Evolutionary conservation across 2,888 invertebrate species (phyloP), one percentile per base, ranked within the genome.

Genomic region (Athetis lepigone): DNA sequence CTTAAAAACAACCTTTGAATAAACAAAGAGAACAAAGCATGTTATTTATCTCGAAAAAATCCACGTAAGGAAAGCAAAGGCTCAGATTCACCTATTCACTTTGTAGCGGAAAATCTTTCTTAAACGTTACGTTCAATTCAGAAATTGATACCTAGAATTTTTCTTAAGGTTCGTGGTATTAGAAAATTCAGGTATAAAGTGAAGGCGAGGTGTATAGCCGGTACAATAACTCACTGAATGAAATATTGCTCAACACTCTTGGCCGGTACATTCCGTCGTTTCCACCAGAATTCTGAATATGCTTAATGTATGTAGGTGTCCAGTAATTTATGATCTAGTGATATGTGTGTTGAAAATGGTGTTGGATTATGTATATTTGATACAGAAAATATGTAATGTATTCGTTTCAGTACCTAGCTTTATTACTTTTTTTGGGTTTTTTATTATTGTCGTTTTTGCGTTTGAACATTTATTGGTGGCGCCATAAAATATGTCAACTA

Each of bases 181-280:
- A 62, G 58, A 58, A 66, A 64, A 61, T 61, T 66, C 59, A 33
- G 51, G 68, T 66, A 64, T 69, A 59, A 64, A 63, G 40, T 27
- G n/a, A 21, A 62, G 40, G 67, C 40, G 65, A 71, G 63, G 63
- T 75, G 61, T 56, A 54, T 67, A 59, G 61, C 45, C 57, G 75
- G 62, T 63, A 79, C 63, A 70, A 79, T 79, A 77, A 72, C 69
- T 79, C 64, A 79, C 72, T 55, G 66, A 67, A 64, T 75, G 50
- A 79, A 75, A 77, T 79, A 79, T 75, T 51, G 57, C 49, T 43
- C 59, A 66, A 64, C 73, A 74, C 61, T 65, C 66, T 37, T 19
- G 40, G 33, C n/a, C 7, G n/a, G 47, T 39, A 59, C 45, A 58
- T 68, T 71, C 49, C 56, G 19, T 43, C 39, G 21, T 49, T 64